Evolutionary conservation across 2,113 vertebrate genomes (phyloP).

Genomic region (Odobenus rosmarus): DNA sequence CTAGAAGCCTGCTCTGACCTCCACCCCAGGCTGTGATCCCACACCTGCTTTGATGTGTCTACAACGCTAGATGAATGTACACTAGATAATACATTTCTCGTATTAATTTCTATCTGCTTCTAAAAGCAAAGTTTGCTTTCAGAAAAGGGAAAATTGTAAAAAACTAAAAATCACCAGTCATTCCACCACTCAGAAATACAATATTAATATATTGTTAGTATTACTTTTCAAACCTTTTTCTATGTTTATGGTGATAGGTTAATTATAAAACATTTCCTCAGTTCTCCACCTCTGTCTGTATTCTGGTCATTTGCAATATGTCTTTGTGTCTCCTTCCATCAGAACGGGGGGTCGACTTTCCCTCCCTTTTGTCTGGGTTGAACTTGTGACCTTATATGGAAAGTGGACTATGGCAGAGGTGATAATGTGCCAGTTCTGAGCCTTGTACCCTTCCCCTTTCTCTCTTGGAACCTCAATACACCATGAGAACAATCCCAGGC

Average conservation of each 20-base stretch:
- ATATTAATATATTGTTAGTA: background rate
- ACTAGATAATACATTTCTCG: accelerated
- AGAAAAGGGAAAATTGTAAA: background rate
- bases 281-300: accelerated
- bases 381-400: background rate
- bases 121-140: background rate
- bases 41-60: background rate
- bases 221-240: background rate
- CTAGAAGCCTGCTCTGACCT: background rate
- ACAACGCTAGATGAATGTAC: too few relatives aligned
- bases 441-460: background rate
- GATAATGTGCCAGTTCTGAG: background rate
- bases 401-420: background rate
- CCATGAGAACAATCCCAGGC: background rate
- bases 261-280: background rate
- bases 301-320: background rate
- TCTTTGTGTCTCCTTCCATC: background rate
- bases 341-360: background rate
- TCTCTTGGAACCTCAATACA: background rate
- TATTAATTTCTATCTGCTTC: constrained; percentile 1
- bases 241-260: background rate
- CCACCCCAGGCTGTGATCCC: too few relatives aligned
- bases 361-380: background rate
- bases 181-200: background rate
- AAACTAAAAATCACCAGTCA: background rate